phyloP scores from a whole-genome alignment of 2,888 invertebrate species.

The Thysanoteuthis rhombus region DNA sequence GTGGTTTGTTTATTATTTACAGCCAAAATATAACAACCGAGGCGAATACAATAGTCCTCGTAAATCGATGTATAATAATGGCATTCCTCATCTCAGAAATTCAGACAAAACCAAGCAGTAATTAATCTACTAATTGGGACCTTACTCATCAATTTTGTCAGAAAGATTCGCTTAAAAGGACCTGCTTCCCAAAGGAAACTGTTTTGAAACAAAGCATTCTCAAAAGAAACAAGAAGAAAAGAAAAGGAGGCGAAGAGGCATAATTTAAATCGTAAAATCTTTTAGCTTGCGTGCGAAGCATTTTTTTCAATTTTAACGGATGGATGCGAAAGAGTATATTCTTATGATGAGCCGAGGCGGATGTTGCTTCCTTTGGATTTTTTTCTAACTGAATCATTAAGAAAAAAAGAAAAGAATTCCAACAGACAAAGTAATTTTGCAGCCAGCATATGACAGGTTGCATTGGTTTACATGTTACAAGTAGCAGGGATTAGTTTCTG shows the following conservation, averaged over 20 bases:
- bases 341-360: neutral
- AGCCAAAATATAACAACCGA: no score
- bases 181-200: neutral
- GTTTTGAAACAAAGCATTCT: neutral
- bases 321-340: neutral
- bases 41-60: no score
- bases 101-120: no score
- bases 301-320: conserved; percentile 12
- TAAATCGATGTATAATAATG: no score
- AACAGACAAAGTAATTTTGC: neutral
- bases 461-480: no score
- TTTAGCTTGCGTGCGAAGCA: neutral
- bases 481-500: no score
- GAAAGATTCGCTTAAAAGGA: neutral
- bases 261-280: neutral
- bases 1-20: no score
- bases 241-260: neutral
- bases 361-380: neutral
- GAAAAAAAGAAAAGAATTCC: neutral
- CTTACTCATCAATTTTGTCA: neutral
- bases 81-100: no score
- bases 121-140: neutral
- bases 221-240: neutral
- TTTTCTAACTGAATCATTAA: neutral
- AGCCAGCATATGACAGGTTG: no score